Evolutionary conservation across 2,113 vertebrate species (phyloP).

Genomic region (Clinocottus analis): DNA sequence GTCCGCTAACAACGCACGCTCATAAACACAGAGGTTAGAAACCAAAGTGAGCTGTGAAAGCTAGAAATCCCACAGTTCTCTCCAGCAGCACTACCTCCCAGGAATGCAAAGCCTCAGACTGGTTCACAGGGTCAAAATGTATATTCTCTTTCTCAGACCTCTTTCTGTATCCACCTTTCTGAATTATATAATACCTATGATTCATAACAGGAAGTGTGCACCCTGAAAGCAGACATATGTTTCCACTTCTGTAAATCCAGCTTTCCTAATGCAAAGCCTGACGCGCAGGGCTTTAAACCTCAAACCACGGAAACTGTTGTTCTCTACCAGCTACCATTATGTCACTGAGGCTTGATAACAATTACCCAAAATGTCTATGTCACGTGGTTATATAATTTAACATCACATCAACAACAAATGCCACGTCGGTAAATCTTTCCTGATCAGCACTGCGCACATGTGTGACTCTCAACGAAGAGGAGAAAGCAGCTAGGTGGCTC

Average conservation of each 20-base stretch:
- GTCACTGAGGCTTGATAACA: neutral
- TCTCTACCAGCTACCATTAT: neutral
- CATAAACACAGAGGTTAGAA: slow-evolving; percentile 49
- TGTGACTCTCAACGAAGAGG: no score
- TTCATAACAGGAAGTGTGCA: slow-evolving; percentile 18
- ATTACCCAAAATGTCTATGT: neutral
- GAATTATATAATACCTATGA: slow-evolving; percentile 16
- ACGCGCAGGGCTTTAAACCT: neutral
- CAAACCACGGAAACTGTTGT: neutral
- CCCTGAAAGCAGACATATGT: slow-evolving; percentile 15
- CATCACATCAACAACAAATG: no score
- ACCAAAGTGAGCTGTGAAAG: slow-evolving; percentile 57
- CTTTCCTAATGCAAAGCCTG: neutral
- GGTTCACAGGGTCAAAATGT: slow-evolving; percentile 60
- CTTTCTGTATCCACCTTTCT: no score
- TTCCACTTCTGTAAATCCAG: slow-evolving; percentile 39
- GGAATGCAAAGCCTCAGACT: slow-evolving; percentile 48
- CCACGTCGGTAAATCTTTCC: no score
- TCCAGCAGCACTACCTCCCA: slow-evolving; percentile 38
- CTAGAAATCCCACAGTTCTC: slow-evolving; percentile 44
- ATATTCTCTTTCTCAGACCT: neutral
- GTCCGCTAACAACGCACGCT: neutral
- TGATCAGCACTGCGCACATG: no score
- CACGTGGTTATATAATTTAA: no score
- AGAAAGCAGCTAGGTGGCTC: no score